Evolutionary conservation across 2,797 vertebrate species (phyloP).

Genomic region (Chrysocyon brachyurus): DNA sequence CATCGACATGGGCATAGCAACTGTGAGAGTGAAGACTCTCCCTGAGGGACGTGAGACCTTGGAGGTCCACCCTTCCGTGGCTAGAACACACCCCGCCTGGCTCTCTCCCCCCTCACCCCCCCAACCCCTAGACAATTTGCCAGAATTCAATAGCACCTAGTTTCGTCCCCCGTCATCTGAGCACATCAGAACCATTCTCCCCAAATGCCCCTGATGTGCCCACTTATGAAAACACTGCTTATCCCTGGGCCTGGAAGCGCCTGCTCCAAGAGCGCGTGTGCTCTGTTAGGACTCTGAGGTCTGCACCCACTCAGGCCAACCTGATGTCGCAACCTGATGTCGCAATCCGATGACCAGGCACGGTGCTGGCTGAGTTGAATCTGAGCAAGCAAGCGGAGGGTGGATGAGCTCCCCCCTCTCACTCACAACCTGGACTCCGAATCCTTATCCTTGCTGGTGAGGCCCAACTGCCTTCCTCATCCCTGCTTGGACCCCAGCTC

Average conservation of each 20-base stretch:
- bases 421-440: neutral
- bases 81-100: neutral
- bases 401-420: rapidly evolving
- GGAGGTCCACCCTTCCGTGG: neutral
- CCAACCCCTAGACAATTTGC: neutral
- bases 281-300: neutral
- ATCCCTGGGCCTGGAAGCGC: neutral
- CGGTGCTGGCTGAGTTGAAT: neutral
- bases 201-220: neutral
- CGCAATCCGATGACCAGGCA: neutral
- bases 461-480: neutral
- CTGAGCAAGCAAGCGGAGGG: neutral
- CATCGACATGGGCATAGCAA: neutral
- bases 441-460: neutral
- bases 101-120: no score
- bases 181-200: neutral
- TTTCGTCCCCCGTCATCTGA: neutral
- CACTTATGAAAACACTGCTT: slow-evolving; percentile 26
- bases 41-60: neutral
- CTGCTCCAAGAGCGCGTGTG: neutral
- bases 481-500: neutral
- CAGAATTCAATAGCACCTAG: neutral
- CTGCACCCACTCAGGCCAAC: neutral
- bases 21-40: neutral
- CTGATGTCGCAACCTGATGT: neutral